Conservation (phyloP, 2,888 invertebrate genomes). For the Fragum sueziense region DNA sequence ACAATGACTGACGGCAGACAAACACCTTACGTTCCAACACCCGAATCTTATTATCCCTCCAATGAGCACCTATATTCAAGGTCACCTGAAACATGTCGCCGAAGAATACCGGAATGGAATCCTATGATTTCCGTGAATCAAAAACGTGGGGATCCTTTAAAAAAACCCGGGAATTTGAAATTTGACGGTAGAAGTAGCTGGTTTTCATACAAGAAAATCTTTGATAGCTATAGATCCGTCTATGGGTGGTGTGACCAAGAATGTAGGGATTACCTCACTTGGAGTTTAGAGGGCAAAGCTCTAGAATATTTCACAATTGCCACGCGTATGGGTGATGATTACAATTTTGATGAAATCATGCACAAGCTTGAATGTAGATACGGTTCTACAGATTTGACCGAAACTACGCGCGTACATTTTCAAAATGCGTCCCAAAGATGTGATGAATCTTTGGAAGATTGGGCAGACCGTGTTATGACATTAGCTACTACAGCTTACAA, state of each 20-base stretch:
- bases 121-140: not conserved
- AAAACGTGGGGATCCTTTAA: not conserved
- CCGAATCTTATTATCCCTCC: not conserved
- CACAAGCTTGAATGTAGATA: conserved; percentile 7
- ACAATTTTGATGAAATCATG: not conserved
- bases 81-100: not conserved
- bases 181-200: conserved; percentile 16
- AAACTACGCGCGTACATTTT: conserved; percentile 15
- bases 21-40: not conserved
- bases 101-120: not conserved
- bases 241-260: conserved; percentile 11
- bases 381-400: conserved; percentile 17
- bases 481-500: conserved; percentile 40
- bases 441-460: conserved; percentile 34
- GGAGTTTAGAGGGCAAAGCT: conserved; percentile 24
- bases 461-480: conserved; percentile 37
- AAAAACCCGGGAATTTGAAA: conserved; percentile 5
- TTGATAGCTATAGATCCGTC: conserved; percentile 9
- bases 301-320: conserved; percentile 14
- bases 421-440: conserved; percentile 14
- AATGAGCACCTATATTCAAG: not conserved
- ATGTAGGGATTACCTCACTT: conserved; percentile 1
- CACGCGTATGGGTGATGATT: not conserved
- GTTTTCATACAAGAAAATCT: conserved; percentile 4
- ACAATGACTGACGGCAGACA: not conserved